Evolutionary conservation across 1,140 invertebrate genomes (phyloP).

Genomic region (Eufriesea mexicana): DNA sequence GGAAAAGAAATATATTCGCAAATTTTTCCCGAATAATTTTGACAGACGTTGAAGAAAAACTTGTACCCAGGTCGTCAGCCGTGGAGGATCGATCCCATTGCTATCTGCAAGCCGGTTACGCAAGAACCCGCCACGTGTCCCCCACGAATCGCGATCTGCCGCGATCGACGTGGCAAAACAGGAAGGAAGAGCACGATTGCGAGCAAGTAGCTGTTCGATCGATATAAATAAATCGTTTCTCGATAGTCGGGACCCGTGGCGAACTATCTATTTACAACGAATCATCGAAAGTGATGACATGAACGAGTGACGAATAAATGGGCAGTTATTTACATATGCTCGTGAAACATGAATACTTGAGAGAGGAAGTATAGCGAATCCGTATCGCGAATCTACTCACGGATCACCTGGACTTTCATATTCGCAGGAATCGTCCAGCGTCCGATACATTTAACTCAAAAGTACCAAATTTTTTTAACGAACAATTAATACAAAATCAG

Average conservation of each 20-base stretch:
- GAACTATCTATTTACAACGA: not conserved
- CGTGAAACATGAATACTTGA: slow-evolving; percentile 10
- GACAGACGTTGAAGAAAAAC: not conserved
- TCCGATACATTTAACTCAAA: too few relatives aligned
- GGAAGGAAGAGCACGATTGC: not conserved
- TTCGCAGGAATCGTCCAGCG: not conserved
- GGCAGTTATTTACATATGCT: not conserved
- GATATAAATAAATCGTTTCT: slow-evolving; percentile 12
- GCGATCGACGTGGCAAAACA: not conserved
- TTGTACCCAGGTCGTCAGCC: too few relatives aligned
- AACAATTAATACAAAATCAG: not conserved
- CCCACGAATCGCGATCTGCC: not conserved
- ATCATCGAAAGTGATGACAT: not conserved
- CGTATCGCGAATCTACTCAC: not conserved
- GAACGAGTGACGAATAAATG: not conserved
- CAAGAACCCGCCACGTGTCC: slow-evolving; percentile 29
- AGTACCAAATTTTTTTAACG: too few relatives aligned
- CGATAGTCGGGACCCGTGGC: not conserved
- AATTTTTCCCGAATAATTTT: not conserved
- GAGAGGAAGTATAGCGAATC: slow-evolving; percentile 15
- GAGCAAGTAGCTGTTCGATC: slow-evolving; percentile 8
- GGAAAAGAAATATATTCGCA: too few relatives aligned
- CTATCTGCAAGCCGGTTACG: slow-evolving; percentile 11
- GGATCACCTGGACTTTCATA: not conserved
- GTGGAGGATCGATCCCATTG: slow-evolving; percentile 26